These are phyloP conservation scores for Corvus moneduloides DNA, from an alignment of 2,113 vertebrate species.

Conservation along the genomic window DNA sequence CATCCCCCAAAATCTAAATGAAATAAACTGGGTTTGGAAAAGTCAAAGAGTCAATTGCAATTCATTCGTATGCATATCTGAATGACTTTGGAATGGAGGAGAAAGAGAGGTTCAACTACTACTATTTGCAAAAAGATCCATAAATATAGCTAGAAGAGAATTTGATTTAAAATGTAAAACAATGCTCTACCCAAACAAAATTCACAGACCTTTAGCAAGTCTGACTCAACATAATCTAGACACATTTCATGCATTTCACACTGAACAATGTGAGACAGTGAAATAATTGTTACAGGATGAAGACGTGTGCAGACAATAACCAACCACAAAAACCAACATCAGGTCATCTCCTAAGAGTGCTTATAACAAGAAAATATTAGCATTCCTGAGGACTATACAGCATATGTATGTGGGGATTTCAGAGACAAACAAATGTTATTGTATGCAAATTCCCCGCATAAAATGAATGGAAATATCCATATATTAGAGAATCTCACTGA, in stretches of 20 bases:
- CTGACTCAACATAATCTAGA: not conserved
- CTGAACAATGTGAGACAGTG: not conserved
- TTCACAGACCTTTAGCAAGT: not conserved
- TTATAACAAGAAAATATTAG: not conserved
- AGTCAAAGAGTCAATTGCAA: not conserved
- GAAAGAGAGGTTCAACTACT: not conserved
- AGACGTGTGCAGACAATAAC: not conserved
- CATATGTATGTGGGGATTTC: not conserved
- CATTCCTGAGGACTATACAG: constrained; percentile 55
- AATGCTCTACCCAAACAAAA: not conserved
- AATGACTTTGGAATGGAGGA: not conserved
- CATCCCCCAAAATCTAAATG: not conserved
- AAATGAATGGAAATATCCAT: not conserved
- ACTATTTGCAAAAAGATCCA: not conserved
- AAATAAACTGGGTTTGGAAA: not conserved
- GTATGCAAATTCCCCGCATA: not conserved
- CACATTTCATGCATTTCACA: constrained; percentile 35
- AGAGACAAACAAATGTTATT: not conserved
- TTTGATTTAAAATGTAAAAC: not conserved
- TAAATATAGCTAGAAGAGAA: not conserved
- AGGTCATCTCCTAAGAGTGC: not conserved
- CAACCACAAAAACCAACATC: not conserved
- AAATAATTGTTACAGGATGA: constrained; percentile 17
- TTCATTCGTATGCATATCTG: not conserved
- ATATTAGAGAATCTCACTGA: not conserved